phyloP scores from a whole-genome alignment of 30 jellyfish, hydroid and myxozoan species.

The Sanderia malayensis region DNA sequence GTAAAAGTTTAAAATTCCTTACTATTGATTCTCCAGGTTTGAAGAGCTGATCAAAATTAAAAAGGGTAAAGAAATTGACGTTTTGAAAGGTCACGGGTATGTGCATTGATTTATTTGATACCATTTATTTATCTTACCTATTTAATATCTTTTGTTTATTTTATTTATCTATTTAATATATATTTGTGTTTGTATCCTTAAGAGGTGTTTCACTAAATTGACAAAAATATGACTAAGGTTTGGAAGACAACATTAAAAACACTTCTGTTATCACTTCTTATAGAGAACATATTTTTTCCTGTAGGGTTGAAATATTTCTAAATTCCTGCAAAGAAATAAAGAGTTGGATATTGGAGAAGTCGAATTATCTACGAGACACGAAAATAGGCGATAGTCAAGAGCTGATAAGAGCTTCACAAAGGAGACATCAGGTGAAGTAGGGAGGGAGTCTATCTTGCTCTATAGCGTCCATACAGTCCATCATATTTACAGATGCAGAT shows the following conservation, averaged over 20 bases:
- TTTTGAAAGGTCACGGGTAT: conserved; percentile 54
- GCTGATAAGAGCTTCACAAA: conserved; percentile 49
- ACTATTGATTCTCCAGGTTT: conserved; percentile 13
- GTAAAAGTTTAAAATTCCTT: neutral
- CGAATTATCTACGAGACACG: conserved; percentile 14
- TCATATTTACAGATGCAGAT: neutral
- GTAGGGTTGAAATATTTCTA: conserved; percentile 50
- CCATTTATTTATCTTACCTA: neutral
- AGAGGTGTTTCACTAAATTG: neutral
- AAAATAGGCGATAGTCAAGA: conserved; percentile 33
- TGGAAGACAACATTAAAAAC: neutral
- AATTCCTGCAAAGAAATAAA: conserved; percentile 36
- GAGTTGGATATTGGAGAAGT: conserved; percentile 53
- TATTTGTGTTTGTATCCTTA: neutral
- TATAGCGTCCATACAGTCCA: neutral
- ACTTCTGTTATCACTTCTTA: too few species aligned
- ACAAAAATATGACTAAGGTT: neutral
- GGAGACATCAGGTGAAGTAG: conserved; percentile 55
- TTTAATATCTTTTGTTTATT: neutral
- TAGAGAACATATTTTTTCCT: too few species aligned
- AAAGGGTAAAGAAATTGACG: conserved; percentile 16
- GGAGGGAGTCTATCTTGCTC: neutral
- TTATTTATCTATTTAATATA: neutral
- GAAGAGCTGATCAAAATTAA: conserved; percentile 28
- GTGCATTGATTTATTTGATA: neutral